These are phyloP conservation scores for Salticus scenicus DNA, from an alignment of 2,888 invertebrate genomes.

Conservation along the genomic window DNA sequence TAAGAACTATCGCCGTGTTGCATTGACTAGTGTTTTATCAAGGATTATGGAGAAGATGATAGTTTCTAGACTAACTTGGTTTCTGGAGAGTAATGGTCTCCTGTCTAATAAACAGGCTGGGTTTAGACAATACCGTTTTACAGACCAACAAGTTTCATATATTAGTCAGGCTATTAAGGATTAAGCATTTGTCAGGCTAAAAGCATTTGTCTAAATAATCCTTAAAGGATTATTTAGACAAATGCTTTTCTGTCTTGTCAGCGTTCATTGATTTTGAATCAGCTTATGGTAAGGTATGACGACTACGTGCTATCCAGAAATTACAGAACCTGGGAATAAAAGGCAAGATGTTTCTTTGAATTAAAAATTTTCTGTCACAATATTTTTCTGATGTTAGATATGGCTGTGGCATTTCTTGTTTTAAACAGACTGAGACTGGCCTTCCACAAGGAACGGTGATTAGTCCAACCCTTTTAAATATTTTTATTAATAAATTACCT, in stretches of 20 bases:
- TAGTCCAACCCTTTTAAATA: neutral
- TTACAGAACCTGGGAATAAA: no score
- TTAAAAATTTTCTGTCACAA: neutral
- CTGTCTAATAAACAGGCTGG: neutral
- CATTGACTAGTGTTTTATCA: no score
- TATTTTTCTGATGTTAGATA: no score
- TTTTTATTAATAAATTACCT: neutral
- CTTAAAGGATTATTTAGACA: neutral
- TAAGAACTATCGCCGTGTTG: no score
- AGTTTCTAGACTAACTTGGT: no score
- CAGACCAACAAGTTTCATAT: neutral
- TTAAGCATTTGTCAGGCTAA: no score
- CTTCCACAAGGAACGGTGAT: neutral
- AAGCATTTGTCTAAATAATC: no score
- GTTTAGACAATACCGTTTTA: neutral
- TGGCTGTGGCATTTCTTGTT: neutral
- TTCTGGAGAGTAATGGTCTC: no score
- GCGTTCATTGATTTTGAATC: conserved; percentile 10
- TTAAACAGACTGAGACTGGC: conserved; percentile 8
- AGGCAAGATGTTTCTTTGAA: no score
- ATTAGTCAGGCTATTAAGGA: no score
- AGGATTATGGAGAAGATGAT: no score
- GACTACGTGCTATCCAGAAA: neutral
- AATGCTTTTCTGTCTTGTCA: neutral
- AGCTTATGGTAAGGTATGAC: conserved; percentile 3